Evolutionary conservation across 2,797 vertebrate species (phyloP).

Genomic region (Pelobates cultripes): DNA sequence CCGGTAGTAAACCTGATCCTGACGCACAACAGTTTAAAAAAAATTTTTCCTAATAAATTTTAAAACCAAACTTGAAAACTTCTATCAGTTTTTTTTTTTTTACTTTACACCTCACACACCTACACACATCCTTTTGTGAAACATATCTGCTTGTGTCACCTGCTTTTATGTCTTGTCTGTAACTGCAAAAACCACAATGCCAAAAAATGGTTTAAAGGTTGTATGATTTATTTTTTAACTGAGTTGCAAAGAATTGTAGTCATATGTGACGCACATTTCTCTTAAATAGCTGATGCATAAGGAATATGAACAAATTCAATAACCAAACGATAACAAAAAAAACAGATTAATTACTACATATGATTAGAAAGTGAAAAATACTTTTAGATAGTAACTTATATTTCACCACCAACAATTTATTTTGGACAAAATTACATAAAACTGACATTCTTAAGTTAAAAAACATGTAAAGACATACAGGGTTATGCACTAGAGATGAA

Average conservation of each 20-base stretch:
- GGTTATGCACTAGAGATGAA: no score
- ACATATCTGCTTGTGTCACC: slow-evolving; percentile 34
- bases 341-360: not conserved
- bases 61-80: not conserved
- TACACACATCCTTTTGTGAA: slow-evolving; percentile 46
- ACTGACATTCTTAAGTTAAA: no score
- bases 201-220: slow-evolving; percentile 9
- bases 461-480: no score
- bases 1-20: no score
- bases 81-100: not conserved
- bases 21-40: no score
- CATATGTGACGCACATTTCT: not conserved
- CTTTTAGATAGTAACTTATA: no score
- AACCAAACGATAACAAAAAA: not conserved
- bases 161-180: slow-evolving; percentile 16
- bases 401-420: no score
- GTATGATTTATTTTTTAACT: not conserved
- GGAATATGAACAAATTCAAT: not conserved
- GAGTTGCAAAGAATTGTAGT: not conserved
- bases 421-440: no score
- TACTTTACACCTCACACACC: slow-evolving; percentile 25
- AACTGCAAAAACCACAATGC: slow-evolving; percentile 20
- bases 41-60: no score
- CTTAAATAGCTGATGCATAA: no score
- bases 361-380: no score